These are phyloP conservation scores for Armadillidium nasatum DNA, from an alignment of 1,140 invertebrate genomes.

Conservation along the genomic window DNA sequence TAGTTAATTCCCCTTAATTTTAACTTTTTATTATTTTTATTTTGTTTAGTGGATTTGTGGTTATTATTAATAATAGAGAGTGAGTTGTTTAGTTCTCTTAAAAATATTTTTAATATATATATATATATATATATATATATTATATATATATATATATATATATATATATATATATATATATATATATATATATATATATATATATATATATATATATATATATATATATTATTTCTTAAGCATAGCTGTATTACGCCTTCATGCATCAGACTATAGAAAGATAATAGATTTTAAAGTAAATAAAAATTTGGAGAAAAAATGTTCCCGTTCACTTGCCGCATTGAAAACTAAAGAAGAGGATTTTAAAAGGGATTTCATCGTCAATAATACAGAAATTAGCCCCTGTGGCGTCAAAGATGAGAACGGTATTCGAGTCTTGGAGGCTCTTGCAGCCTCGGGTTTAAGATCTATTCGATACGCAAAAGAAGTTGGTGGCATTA, in stretches of 20 bases:
- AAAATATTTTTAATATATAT: too few species aligned
- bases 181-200: too few species aligned
- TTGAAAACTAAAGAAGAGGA: neutral
- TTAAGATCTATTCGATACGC: constrained; percentile 93
- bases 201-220: too few species aligned
- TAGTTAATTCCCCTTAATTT: too few species aligned
- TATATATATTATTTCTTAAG: too few species aligned
- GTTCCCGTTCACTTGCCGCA: neutral
- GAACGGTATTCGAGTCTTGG: constrained; percentile 69
- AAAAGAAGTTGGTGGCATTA: constrained; percentile 79
- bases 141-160: too few species aligned
- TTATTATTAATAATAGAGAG: too few species aligned
- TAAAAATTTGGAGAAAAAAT: neutral
- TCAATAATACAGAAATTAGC: neutral
- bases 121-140: too few species aligned
- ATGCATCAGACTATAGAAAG: neutral
- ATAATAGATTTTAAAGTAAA: neutral
- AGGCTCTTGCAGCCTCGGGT: constrained; percentile 92
- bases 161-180: too few species aligned
- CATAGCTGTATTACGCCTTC: neutral
- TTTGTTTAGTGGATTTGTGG: too few species aligned
- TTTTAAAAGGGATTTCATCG: neutral
- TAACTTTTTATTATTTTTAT: too few species aligned
- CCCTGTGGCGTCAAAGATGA: constrained; percentile 46
- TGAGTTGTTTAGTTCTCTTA: too few species aligned